A percentile compares a stretch with the other conserved stretches of the same genome.
Evolutionary conservation across 2,797 vertebrate species (phyloP).

Genomic region (Sebastiscus albofasciatus): DNA sequence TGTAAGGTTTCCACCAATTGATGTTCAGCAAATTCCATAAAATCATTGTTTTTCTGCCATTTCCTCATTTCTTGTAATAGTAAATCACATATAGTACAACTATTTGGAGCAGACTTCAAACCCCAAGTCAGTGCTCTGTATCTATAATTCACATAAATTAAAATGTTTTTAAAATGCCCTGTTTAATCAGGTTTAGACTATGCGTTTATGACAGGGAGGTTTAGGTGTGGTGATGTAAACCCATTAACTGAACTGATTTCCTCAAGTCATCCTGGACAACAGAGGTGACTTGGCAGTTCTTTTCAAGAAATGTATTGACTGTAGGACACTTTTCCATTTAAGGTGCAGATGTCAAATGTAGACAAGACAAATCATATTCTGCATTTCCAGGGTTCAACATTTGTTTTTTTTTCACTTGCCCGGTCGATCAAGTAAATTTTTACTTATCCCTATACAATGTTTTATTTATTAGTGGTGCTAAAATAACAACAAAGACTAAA

Average conservation of each 20-base stretch:
- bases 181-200: neutral
- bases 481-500: no score
- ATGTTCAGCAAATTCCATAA: neutral
- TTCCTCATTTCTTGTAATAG: neutral
- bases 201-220: neutral
- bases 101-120: neutral
- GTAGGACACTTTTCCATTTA: neutral
- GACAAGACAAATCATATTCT: neutral
- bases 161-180: neutral
- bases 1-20: neutral
- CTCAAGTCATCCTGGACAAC: neutral
- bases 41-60: neutral
- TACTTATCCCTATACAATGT: no score
- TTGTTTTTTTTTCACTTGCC: no score
- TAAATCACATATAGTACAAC: neutral
- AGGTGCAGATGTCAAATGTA: neutral
- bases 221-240: neutral
- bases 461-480: no score
- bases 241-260: neutral
- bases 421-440: no score
- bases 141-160: neutral
- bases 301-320: neutral
- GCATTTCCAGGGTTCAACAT: no score
- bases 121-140: neutral
- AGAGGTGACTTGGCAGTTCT: neutral